A percentile compares a stretch with the other conserved stretches of the same genome.
Conservation (phyloP, 1,140 invertebrate genomes). For the Drosophila kohkoa region DNA sequence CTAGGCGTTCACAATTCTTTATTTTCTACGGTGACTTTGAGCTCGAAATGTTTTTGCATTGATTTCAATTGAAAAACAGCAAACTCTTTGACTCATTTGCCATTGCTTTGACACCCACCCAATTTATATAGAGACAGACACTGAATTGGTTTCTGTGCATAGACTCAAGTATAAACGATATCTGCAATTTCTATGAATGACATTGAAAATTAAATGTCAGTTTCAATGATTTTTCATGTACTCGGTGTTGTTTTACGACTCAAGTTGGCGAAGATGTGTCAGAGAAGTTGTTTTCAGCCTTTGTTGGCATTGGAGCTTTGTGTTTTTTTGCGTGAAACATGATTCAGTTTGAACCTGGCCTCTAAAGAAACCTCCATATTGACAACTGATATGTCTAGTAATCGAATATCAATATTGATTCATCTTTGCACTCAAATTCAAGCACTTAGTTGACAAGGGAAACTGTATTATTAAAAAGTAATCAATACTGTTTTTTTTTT, state of each 20-base stretch:
- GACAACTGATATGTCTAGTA: constrained; percentile 45
- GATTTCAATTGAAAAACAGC: constrained; percentile 55
- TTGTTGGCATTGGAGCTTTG: constrained; percentile 61
- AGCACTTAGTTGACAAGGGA: neutral
- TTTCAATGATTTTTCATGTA: constrained; percentile 56
- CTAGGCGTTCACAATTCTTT: constrained; percentile 20
- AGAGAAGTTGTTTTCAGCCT: constrained; percentile 30
- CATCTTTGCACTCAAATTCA: neutral
- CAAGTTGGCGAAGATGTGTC: constrained; percentile 59
- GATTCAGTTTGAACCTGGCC: constrained; percentile 12
- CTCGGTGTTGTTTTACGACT: constrained; percentile 19
- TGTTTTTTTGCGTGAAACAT: constrained; percentile 40
- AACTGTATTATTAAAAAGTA: neutral
- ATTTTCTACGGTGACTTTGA: constrained; percentile 33
- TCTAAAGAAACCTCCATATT: constrained; percentile 43
- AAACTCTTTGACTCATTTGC: constrained; percentile 58
- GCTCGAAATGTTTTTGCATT: constrained; percentile 53
- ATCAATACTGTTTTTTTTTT: neutral
- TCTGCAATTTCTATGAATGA: constrained; percentile 74
- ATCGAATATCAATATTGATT: constrained; percentile 6
- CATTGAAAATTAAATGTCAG: constrained; percentile 74
- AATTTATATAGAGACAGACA: constrained; percentile 2
- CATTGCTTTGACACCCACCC: constrained; percentile 74
- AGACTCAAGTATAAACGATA: constrained; percentile 26
- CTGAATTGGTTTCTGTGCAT: constrained; percentile 10